Evolutionary conservation across 1,140 invertebrate species (phyloP), one percentile per base, ranked within the genome.

Genomic region (Drosophila auraria): DNA sequence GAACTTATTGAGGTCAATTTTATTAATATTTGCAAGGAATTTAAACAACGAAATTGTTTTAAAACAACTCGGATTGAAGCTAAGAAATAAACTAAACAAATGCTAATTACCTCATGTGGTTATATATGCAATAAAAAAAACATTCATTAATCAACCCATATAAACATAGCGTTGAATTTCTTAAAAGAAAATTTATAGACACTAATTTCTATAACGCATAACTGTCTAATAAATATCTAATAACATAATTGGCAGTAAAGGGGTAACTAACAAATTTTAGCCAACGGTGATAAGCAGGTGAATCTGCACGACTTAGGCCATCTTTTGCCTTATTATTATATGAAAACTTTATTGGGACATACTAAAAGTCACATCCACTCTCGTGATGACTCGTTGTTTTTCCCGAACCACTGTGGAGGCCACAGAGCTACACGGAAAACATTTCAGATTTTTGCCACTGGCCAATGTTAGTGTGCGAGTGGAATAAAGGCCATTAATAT

Each of bases 401-500:
- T 14, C 11, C 40, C 1, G 5, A 17, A 51, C 53, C 70, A 73
- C 68, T 60, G 45, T 72, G 45, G n/a, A 9, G 53, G 11, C 5
- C n/a, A 20, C 5, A 15, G 12, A 15, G 14, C 11, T 27, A 74
- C 78, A 74, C 45, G 62, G 25, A 72, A 81, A 72, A 25, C 65
- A 62, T 77, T 74, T 80, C 62, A 63, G 30, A 62, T 69, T 53
- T 56, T 53, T 14, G 40, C 56, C 42, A 53, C 30, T 63, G 42
- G 65, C 25, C 62, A 11, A 12, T 40, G n/a, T 14, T n/a, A 62
- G 36, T 54, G 60, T 69, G 61, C 77, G 40, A 62, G 63, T 58
- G 40, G 50, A 83, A 68, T 68, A 59, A 49, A 76, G 36, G 58
- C 57, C 54, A 82, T 71, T 81, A 80, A 74, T 79, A 63, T 68